Percentiles rank a stretch among this genome's conserved stretches.
phyloP scores from a whole-genome alignment of 2,888 invertebrate species.

The Anaspis maculata region DNA sequence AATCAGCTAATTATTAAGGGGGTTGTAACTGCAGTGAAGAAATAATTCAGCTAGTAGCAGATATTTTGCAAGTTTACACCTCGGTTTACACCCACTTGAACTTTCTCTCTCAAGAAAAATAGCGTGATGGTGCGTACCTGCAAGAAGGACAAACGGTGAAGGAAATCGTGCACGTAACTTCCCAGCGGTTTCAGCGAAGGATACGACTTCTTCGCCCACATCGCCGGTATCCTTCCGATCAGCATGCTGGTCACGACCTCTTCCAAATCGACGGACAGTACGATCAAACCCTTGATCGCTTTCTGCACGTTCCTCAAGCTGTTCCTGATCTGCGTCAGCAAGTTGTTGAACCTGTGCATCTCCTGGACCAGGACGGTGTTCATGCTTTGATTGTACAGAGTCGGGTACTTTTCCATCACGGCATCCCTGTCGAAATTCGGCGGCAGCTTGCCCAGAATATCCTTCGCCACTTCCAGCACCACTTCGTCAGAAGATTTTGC shows the following conservation, averaged over 20 bases:
- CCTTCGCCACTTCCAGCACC: conserved; percentile 69
- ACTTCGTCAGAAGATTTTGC: conserved; percentile 70
- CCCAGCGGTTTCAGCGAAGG: conserved; percentile 87
- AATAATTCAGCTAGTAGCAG: too few species aligned
- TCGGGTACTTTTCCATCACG: conserved; percentile 63
- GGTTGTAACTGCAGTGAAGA: too few species aligned
- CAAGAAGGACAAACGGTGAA: conserved; percentile 74
- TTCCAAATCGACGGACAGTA: conserved; percentile 79
- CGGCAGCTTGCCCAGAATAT: conserved; percentile 71
- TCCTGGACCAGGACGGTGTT: conserved; percentile 89
- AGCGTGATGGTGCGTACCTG: too few species aligned
- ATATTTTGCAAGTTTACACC: too few species aligned
- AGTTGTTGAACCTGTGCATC: conserved; percentile 68
- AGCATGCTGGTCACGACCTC: conserved; percentile 77
- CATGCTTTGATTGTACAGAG: conserved; percentile 79
- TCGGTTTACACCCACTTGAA: too few species aligned
- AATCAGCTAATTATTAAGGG: too few species aligned
- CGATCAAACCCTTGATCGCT: conserved; percentile 83
- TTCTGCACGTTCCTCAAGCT: conserved; percentile 73
- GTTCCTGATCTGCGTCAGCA: conserved; percentile 58
- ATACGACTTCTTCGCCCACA: conserved; percentile 83
- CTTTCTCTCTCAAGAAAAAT: too few species aligned
- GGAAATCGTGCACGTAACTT: conserved; percentile 77
- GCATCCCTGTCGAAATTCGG: conserved; percentile 57
- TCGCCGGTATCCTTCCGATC: conserved; percentile 70